Percentiles rank a stretch among this genome's conserved stretches.
These are phyloP conservation scores for Sphenopsis melanotis DNA, from an alignment of 2,797 vertebrate genomes.

Conservation along the genomic window DNA sequence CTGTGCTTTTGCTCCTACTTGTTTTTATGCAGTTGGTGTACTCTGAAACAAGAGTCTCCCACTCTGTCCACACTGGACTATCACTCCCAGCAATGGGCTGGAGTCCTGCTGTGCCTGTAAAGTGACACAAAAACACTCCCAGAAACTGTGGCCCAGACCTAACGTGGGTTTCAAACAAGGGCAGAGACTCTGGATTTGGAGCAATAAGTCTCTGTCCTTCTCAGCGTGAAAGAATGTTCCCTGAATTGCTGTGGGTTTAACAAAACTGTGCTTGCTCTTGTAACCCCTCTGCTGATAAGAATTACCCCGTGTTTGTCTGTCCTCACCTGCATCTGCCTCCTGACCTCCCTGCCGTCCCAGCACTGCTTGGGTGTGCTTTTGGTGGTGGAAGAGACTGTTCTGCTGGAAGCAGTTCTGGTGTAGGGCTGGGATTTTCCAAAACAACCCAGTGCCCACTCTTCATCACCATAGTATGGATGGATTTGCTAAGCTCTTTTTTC, in stretches of 20 bases:
- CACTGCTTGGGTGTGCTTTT: neutral
- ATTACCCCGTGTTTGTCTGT: neutral
- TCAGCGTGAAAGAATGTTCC: neutral
- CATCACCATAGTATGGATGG: neutral
- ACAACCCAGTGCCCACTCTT: neutral
- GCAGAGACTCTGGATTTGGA: neutral
- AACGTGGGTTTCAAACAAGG: neutral
- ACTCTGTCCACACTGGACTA: neutral
- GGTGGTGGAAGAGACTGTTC: neutral
- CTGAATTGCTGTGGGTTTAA: neutral
- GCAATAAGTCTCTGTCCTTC: neutral
- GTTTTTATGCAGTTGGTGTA: neutral
- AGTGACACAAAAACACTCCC: accelerated
- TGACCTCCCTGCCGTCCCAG: neutral
- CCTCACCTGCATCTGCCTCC: neutral
- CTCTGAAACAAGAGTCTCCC: neutral
- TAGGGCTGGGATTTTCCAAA: neutral
- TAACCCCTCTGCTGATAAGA: neutral
- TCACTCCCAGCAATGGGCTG: neutral
- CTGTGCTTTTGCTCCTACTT: neutral
- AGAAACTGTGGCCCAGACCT: neutral
- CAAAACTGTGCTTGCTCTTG: neutral
- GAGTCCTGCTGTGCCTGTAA: neutral
- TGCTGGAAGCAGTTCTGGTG: neutral
- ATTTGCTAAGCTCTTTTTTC: neutral